These are phyloP conservation scores for Alosa sapidissima DNA, from an alignment of 2,797 vertebrate species.

Conservation along the genomic window DNA sequence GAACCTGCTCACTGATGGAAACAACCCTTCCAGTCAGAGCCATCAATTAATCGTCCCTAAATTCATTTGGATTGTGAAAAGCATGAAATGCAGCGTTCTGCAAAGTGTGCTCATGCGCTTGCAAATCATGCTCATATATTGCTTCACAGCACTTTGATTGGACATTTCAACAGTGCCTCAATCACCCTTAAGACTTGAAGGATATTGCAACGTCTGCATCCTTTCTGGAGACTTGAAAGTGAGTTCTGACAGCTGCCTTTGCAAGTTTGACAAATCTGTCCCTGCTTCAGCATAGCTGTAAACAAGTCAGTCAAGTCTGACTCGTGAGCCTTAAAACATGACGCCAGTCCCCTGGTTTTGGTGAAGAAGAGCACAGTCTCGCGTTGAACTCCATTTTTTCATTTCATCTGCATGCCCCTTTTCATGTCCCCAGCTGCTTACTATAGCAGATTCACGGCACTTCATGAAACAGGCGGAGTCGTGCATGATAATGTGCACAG, in stretches of 20 bases:
- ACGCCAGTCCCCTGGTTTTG: background rate
- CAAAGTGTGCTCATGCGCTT: background rate
- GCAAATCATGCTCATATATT: background rate
- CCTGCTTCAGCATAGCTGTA: background rate
- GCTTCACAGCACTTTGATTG: background rate
- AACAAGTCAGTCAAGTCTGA: conserved; percentile 5
- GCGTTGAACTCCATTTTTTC: conserved; percentile 23
- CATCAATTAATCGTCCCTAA: background rate
- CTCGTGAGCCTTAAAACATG: background rate
- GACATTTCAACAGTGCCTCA: background rate
- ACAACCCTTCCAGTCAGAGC: background rate
- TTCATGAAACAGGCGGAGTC: conserved; percentile 52
- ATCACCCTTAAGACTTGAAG: background rate
- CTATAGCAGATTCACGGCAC: conserved; percentile 56
- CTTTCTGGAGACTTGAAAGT: background rate
- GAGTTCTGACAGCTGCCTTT: conserved; percentile 4
- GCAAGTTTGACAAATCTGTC: conserved; percentile 8
- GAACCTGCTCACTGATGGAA: conserved; percentile 26
- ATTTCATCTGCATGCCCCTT: conserved; percentile 57
- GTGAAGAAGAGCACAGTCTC: background rate
- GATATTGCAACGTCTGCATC: background rate
- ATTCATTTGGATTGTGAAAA: background rate
- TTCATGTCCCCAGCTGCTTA: conserved; percentile 58
- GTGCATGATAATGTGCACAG: conserved; percentile 54
- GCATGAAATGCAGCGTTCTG: background rate